Percentiles rank a stretch among this genome's conserved stretches.
phyloP scores from a whole-genome alignment of 2,888 invertebrate species.

The Podabrus alpinus region DNA sequence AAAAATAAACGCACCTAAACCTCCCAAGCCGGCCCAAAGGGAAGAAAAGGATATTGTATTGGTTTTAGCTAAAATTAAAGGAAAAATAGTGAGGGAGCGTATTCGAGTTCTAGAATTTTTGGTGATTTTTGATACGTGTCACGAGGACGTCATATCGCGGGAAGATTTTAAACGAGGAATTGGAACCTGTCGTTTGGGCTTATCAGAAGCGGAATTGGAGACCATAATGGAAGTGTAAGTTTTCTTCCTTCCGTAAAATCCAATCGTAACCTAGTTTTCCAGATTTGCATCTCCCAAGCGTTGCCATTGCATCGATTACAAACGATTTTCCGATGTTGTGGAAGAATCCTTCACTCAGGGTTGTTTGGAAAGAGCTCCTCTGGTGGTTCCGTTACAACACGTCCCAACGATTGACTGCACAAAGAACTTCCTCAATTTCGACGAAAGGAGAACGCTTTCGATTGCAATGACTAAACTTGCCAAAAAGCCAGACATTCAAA shows the following conservation, averaged over 20 bases:
- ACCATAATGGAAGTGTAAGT: constrained; percentile 74
- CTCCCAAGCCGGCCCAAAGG: constrained; percentile 43
- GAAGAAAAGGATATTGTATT: constrained; percentile 69
- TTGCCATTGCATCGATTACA: constrained; percentile 66
- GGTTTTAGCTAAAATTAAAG: constrained; percentile 75
- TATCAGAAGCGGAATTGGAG: constrained; percentile 69
- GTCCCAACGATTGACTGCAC: constrained; percentile 69
- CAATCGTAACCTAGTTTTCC: constrained; percentile 14
- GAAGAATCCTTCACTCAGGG: constrained; percentile 73
- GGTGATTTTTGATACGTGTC: constrained; percentile 66
- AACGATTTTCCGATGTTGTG: constrained; percentile 67
- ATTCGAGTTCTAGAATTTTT: constrained; percentile 70
- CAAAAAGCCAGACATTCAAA: constrained; percentile 66
- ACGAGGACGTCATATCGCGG: constrained; percentile 66
- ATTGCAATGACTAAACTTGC: constrained; percentile 71
- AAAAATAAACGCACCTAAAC: constrained; percentile 49
- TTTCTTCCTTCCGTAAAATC: neutral
- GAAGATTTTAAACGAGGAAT: constrained; percentile 74
- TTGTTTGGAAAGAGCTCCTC: constrained; percentile 69
- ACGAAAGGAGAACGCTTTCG: constrained; percentile 68
- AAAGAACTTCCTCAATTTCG: constrained; percentile 71
- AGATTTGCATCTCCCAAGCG: constrained; percentile 70
- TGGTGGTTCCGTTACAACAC: constrained; percentile 71
- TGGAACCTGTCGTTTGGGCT: constrained; percentile 66
- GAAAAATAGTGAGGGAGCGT: constrained; percentile 70